phyloP scores from a whole-genome alignment of 1,140 invertebrate genomes.

The Drosophila azteca region DNA sequence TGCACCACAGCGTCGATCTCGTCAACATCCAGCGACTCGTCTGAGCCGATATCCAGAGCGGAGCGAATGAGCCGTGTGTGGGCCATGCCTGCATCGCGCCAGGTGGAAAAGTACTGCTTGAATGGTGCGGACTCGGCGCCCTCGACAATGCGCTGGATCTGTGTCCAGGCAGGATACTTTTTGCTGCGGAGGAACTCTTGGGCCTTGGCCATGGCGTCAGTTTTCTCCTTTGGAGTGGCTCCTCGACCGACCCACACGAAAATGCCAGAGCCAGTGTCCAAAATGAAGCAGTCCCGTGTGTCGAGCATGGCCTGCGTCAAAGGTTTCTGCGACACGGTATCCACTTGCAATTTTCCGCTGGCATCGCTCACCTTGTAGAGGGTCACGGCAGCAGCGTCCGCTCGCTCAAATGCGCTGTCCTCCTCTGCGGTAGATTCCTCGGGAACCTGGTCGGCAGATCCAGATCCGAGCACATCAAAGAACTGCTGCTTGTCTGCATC shows the following conservation, averaged over 20 bases:
- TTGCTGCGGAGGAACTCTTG: constrained; percentile 88
- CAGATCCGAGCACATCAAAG: constrained; percentile 90
- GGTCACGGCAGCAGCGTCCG: constrained; percentile 85
- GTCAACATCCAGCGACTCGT: constrained; percentile 72
- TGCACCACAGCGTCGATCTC: constrained; percentile 71
- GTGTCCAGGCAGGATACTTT: constrained; percentile 91
- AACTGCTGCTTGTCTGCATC: constrained; percentile 87
- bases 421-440: constrained; percentile 88
- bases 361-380: constrained; percentile 90
- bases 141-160: constrained; percentile 89
- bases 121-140: constrained; percentile 90
- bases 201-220: constrained; percentile 90
- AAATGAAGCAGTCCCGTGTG: constrained; percentile 92
- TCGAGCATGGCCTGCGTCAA: constrained; percentile 89
- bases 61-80: constrained; percentile 85
- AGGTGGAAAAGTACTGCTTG: constrained; percentile 91
- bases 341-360: constrained; percentile 87
- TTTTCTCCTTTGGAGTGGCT: constrained; percentile 90
- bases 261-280: constrained; percentile 92
- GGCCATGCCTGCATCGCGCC: constrained; percentile 88
- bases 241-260: constrained; percentile 94
- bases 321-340: constrained; percentile 88
- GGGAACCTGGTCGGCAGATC: constrained; percentile 87
- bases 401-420: constrained; percentile 86
- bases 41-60: constrained; percentile 74